A percentile compares a stretch with the other conserved stretches of the same genome.
phyloP scores from a whole-genome alignment of 2,888 invertebrate species.

The Drosophila ustulata region DNA sequence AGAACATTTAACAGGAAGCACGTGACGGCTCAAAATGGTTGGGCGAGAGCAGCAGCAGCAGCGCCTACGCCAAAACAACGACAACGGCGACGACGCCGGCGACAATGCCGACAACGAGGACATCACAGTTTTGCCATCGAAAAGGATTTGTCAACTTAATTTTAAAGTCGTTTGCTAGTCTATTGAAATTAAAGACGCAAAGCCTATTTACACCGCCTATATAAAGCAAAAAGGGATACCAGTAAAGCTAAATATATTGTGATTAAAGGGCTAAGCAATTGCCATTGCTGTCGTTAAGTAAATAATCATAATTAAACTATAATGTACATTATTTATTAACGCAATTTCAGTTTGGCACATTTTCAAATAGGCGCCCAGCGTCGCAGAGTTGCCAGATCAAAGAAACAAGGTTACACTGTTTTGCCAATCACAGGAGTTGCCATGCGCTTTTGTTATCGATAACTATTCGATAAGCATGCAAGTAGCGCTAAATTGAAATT shows the following conservation, averaged over 20 bases:
- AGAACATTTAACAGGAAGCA: conserved; percentile 80
- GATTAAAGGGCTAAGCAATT: not conserved
- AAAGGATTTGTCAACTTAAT: conserved; percentile 36
- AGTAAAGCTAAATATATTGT: not conserved
- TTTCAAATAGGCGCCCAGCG: not conserved
- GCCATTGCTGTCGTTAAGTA: not conserved
- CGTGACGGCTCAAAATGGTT: conserved; percentile 58
- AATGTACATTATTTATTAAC: not conserved
- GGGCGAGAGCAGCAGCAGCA: not conserved
- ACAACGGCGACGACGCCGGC: too few relatives aligned
- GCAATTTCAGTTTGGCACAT: not conserved
- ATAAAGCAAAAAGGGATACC: not conserved
- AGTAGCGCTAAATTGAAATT: not conserved
- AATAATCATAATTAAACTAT: not conserved
- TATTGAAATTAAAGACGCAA: conserved; percentile 14
- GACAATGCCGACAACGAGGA: not conserved
- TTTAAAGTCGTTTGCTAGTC: conserved; percentile 28
- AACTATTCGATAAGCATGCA: not conserved
- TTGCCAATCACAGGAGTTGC: not conserved
- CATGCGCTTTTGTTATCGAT: not conserved
- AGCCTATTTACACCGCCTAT: not conserved
- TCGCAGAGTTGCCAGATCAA: conserved; percentile 10
- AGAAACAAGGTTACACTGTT: not conserved
- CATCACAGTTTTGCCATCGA: conserved; percentile 5
- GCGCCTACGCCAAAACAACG: not conserved